Evolutionary conservation across 2,888 invertebrate species (phyloP).

Genomic region (Andricus quercusramuli): DNA sequence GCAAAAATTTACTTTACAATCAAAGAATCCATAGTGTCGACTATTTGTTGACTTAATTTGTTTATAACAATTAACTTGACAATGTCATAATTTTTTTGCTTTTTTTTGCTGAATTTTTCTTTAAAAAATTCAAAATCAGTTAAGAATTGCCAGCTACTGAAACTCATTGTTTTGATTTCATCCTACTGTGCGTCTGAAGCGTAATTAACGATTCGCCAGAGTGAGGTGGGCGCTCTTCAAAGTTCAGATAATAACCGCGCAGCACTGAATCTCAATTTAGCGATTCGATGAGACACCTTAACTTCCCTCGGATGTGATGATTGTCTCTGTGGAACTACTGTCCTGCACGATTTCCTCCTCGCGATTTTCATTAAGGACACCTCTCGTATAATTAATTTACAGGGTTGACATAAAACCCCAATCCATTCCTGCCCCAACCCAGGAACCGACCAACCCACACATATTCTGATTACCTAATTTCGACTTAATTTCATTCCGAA

Average conservation of each 20-base stretch:
- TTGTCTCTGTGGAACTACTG: constrained; percentile 28
- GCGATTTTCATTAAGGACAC: constrained; percentile 28
- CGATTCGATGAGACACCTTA: constrained; percentile 13
- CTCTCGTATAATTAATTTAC: constrained; percentile 27
- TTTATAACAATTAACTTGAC: too few relatives aligned
- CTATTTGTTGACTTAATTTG: too few relatives aligned
- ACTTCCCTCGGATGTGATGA: constrained; percentile 22
- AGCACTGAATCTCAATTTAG: constrained; percentile 13
- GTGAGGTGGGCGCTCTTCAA: background rate
- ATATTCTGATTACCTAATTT: constrained; percentile 16
- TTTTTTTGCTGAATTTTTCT: too few relatives aligned
- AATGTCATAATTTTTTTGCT: too few relatives aligned
- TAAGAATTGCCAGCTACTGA: too few relatives aligned
- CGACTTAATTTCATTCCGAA: background rate
- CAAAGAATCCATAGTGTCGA: too few relatives aligned
- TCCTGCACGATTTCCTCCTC: constrained; percentile 24
- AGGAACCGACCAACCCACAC: background rate
- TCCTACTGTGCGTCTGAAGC: too few relatives aligned
- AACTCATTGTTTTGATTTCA: too few relatives aligned
- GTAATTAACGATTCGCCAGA: background rate
- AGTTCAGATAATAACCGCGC: background rate
- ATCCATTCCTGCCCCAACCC: background rate
- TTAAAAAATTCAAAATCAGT: too few relatives aligned
- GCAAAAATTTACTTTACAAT: too few relatives aligned
- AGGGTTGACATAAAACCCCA: constrained; percentile 4